Base-by-base conservation (phyloP, 2,888 invertebrate species). In the Sisyra nigra region DNA sequence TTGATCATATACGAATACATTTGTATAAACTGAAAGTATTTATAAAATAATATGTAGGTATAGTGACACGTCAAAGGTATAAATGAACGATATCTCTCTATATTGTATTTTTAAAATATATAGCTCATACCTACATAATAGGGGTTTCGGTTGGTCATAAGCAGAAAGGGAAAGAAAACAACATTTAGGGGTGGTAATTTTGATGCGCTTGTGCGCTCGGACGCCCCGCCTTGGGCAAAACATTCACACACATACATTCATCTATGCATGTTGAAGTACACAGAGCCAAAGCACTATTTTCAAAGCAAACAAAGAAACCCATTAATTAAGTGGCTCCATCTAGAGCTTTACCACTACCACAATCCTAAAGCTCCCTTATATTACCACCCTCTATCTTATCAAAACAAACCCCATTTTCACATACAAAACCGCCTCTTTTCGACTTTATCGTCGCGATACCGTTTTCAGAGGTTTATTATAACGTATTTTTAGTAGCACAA, bases 221-320 rank as follows among this genome's bases (percentile, higher is more conserved):
- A 58, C 57, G 58, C 58, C 52, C 55, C 51, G 56, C 58, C 54
- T 49, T 51, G 48, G 54, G 57, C 56, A 50, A 51, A 52, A 37
- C 24, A 24, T 24, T 18, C 37, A 19, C 11, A 19, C 11, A 15
- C 17, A 7, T 37, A 6, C 18, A n/a, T 33, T n/a, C 33, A 33
- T 33, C 33, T 6, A 14, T 33, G 33, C 14, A 33, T 33, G 33
- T 33, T 13, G 11, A 13, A 13, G 14, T 33, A 40, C 32, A 31
- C 14, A 40, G 14, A 36, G 45, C 45, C 44, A 47, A 46, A 42
- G 35, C 46, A 52, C 54, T 62, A 61, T 62, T 62, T 62, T 61
- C 57, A 61, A 54, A 57, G 55, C 57, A 61, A 62, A 62, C 62
- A 62, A 56, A 57, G 58, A 60, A 59, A 59, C 57, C 58, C 59